Evolutionary conservation across 1,140 invertebrate species (phyloP), one percentile per base, ranked within the genome.

Genomic region (Megathymus violae): DNA sequence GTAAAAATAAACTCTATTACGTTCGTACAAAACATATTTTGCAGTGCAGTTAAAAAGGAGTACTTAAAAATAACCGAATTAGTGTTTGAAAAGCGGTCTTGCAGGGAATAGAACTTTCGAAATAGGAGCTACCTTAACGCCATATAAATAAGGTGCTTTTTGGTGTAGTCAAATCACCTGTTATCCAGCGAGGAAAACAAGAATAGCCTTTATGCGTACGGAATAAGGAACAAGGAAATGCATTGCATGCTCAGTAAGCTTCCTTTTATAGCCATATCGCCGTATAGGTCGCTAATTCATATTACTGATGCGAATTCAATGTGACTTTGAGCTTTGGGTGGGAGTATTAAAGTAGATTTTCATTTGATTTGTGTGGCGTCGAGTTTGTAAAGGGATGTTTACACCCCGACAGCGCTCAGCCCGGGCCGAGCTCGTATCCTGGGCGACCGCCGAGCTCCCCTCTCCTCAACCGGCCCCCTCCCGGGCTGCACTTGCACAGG

Each of bases 371-470:
- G 46, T 46, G 62, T 63, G 5, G 9, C 11, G 38, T 19, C 9
- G 54, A 58, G 54, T 58, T 43, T 58, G 54, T 58, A 58, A 58
- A 58, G 54, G 43, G 62, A 69, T 69, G 75, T 83, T 80, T 82
- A 71, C 75, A 75, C 71, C 72, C 73, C 64, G 69, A 71, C 64
- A 62, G 66, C 67, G 69, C 56, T 70, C 70, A 64, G 71, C 78
- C 80, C 79, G 85, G 83, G 78, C 76, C 64, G 48, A 80, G 81
- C 79, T 82, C 69, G 81, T 84, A 76, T 80, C 80, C 83, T 79
- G 76, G 80, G 76, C 78, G 76, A 83, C 78, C 71, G 78, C 44
- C 72, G 64, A 15, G 59, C 71, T 63, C 67, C 73, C 67, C 74
- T 60, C 46, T n/a, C n/a, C n/a, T n/a, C n/a, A n/a, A n/a, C 40